Base-by-base conservation (phyloP, 2,888 invertebrate species). In the Lasioglossum marginatum region DNA sequence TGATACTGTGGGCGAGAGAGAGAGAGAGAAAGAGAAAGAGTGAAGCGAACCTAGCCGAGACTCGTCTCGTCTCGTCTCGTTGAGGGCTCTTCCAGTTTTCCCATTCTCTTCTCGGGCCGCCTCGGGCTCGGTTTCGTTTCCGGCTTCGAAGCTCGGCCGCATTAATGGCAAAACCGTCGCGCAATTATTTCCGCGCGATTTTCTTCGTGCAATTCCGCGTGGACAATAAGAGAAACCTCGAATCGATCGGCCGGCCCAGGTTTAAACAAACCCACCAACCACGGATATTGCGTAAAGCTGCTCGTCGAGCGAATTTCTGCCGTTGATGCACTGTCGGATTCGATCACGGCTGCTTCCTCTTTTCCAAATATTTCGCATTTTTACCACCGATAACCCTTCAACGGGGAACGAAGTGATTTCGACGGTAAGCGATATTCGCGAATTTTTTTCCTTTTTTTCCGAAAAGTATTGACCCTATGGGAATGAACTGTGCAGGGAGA, bases 131-230 rank as follows among this genome's bases (percentile, higher is more conserved):
- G 66, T 27, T 77, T 14, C 82, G 63, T 23, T 23, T 85, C 76
- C 76, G 43, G 74, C 40, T 79, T 81, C 74, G 79, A 60, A 37
- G 68, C 82, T 85, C 82, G 83, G 70, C 34, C 68, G 77, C 88
- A 87, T 88, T 91, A 87, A 81, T 76, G 73, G 85, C 81, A 78
- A 86, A 34, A 31, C 66, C 66, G 66, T 75, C 80, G 87, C 77
- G 86, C 89, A 91, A 93, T 93, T 92, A 92, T 91, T 92, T 92
- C 91, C 91, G 87, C 89, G 79, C 90, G 88, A 92, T 92, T 93
- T 91, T 92, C 87, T 71, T 66, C 60, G 81, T 71, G 86, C 83
- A 82, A 81, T 78, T 70, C 77, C 80, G 79, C 83, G 77, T 60
- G 74, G 78, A 83, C 79, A 82, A 75, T 83, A 83, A 88, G 81